Percentiles rank a stretch among this genome's conserved stretches.
Conservation (phyloP, 2,797 vertebrate genomes). For the Leptatherina wallacei region DNA sequence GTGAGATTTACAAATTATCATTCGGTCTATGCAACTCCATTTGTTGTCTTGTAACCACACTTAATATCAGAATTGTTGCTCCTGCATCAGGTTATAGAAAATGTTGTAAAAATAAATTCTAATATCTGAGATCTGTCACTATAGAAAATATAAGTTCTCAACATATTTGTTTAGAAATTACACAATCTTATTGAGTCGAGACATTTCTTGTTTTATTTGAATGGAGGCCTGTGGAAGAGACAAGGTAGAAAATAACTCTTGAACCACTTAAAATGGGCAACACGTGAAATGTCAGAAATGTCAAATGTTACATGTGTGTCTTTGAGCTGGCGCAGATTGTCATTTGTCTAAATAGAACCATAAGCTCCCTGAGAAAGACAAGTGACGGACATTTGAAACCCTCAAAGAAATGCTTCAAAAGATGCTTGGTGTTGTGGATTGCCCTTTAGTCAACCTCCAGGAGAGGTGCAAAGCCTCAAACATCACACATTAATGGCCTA, state of each 20-base stretch:
- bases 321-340: slow-evolving; percentile 3
- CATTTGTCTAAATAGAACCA: too few species aligned
- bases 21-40: neutral
- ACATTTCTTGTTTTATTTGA: too few species aligned
- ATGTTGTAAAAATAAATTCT: neutral
- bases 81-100: neutral
- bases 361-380: slow-evolving; percentile 1
- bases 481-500: slow-evolving; percentile 27
- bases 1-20: neutral
- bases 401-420: slow-evolving; percentile 6
- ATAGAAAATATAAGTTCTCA: neutral
- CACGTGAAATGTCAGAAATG: neutral
- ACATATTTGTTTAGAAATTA: neutral
- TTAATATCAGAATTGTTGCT: neutral
- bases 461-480: slow-evolving; percentile 31
- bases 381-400: slow-evolving; percentile 18
- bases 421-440: neutral
- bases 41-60: neutral
- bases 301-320: neutral
- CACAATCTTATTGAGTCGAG: neutral
- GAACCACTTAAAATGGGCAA: neutral
- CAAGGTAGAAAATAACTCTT: neutral
- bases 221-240: too few species aligned
- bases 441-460: slow-evolving; percentile 23
- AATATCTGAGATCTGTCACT: neutral